A percentile compares a stretch with the other conserved stretches of the same genome.
These are phyloP conservation scores for Tangara arthus DNA, from an alignment of 2,797 vertebrate species.

Conservation along the genomic window DNA sequence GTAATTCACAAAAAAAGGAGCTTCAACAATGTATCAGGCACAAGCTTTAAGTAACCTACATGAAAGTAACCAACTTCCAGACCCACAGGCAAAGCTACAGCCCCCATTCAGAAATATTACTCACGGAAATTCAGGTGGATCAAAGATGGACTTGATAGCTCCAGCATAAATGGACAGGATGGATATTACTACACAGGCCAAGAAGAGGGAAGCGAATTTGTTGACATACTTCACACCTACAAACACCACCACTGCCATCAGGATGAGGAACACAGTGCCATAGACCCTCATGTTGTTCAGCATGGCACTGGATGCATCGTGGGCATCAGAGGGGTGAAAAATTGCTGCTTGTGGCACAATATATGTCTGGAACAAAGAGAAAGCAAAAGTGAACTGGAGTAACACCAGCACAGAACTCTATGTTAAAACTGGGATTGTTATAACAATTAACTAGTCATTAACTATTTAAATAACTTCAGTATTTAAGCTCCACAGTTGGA, in stretches of 20 bases:
- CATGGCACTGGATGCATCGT: constrained; percentile 84
- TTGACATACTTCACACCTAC: constrained; percentile 98
- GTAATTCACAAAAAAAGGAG: not conserved
- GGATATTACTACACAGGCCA: constrained; percentile 96
- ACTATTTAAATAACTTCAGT: not conserved
- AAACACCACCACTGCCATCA: constrained; percentile 96
- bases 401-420: not conserved
- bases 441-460: not conserved
- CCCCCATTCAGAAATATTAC: constrained; percentile 45
- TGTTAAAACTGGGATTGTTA: not conserved
- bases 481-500: not conserved
- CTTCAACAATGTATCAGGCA: not conserved
- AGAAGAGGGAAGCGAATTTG: constrained; percentile 96
- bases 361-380: constrained; percentile 85
- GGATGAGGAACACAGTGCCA: constrained; percentile 91
- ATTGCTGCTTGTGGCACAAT: constrained; percentile 92
- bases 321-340: constrained; percentile 83
- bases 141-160: constrained; percentile 91
- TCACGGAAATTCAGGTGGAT: constrained; percentile 94
- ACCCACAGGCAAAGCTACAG: not conserved
- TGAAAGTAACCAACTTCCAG: not conserved
- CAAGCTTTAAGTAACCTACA: not conserved
- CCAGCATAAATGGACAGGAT: constrained; percentile 97
- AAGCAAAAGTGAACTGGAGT: not conserved
- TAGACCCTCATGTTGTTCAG: constrained; percentile 98